Evolutionary conservation across 2,797 vertebrate species (phyloP).

Genomic region (Centropyge bicolor): DNA sequence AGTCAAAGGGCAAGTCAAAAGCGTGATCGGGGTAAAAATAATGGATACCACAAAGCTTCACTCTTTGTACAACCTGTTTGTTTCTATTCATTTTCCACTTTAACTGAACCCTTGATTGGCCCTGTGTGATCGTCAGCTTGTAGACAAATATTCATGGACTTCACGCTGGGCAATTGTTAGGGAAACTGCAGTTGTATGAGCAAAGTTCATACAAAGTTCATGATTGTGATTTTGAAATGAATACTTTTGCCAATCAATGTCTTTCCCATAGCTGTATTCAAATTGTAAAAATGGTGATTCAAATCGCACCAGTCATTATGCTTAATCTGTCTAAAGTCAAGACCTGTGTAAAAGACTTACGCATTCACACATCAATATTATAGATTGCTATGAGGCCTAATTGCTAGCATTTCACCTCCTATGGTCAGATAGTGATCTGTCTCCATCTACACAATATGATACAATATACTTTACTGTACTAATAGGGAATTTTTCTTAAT

Average conservation of each 20-base stretch:
- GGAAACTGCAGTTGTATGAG: conserved; percentile 31
- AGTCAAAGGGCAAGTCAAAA: conserved; percentile 38
- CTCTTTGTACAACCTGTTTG: neutral
- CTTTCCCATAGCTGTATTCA: neutral
- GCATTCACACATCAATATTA: neutral
- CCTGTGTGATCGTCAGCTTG: conserved; percentile 18
- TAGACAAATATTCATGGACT: conserved; percentile 26
- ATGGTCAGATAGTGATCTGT: conserved; percentile 24
- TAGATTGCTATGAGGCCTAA: neutral
- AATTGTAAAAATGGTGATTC: conserved; percentile 17
- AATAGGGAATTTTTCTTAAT: too few relatives aligned
- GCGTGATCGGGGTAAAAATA: conserved; percentile 48
- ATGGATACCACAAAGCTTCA: conserved; percentile 3
- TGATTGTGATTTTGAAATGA: conserved; percentile 16
- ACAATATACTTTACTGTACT: too few relatives aligned
- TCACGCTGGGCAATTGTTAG: conserved; percentile 4
- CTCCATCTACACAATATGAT: neutral
- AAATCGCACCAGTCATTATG: conserved; percentile 7
- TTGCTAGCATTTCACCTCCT: conserved; percentile 6
- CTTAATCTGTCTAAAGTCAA: neutral
- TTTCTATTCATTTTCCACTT: conserved; percentile 9
- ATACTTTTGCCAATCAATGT: conserved; percentile 4
- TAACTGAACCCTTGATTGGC: conserved; percentile 38
- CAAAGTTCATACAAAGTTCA: neutral
- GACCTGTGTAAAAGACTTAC: neutral